Percentiles rank a stretch among this genome's conserved stretches.
Evolutionary conservation across 2,797 vertebrate species (phyloP).

Genomic region (Anguilla marmorata): DNA sequence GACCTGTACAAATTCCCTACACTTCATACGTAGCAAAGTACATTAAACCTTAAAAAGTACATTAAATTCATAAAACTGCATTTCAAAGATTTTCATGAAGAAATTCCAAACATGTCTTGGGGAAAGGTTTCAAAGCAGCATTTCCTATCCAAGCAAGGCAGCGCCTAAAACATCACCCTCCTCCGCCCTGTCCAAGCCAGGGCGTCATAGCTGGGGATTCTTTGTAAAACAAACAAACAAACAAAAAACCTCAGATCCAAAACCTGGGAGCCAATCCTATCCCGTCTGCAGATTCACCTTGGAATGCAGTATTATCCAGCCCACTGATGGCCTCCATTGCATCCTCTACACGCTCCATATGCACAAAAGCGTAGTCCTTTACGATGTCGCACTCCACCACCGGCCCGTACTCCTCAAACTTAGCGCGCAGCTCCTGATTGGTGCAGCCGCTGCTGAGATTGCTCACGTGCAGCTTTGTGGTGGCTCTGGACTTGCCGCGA

Average conservation of each 20-base stretch:
- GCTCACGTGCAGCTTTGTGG: slow-evolving; percentile 92
- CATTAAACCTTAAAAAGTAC: neutral
- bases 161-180: neutral
- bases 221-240: neutral
- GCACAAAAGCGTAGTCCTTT: slow-evolving; percentile 95
- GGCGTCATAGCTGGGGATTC: neutral
- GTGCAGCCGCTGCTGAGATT: slow-evolving; percentile 85
- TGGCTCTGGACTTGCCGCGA: slow-evolving; percentile 86
- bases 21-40: neutral
- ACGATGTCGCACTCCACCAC: slow-evolving; percentile 96
- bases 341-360: slow-evolving; percentile 93
- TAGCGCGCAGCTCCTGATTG: slow-evolving; percentile 89
- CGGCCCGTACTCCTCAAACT: slow-evolving; percentile 90
- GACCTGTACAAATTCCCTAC: no score
- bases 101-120: neutral
- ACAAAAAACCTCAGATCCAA: neutral
- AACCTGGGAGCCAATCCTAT: slow-evolving; percentile 28
- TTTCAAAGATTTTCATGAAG: neutral
- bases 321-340: slow-evolving; percentile 92
- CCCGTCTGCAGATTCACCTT: slow-evolving; percentile 81
- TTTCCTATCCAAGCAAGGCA: neutral
- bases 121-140: neutral
- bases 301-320: slow-evolving; percentile 91
- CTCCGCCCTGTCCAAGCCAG: neutral
- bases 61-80: neutral